Base-by-base conservation (phyloP, 2,888 invertebrate species). In the Gerris lacustris region DNA sequence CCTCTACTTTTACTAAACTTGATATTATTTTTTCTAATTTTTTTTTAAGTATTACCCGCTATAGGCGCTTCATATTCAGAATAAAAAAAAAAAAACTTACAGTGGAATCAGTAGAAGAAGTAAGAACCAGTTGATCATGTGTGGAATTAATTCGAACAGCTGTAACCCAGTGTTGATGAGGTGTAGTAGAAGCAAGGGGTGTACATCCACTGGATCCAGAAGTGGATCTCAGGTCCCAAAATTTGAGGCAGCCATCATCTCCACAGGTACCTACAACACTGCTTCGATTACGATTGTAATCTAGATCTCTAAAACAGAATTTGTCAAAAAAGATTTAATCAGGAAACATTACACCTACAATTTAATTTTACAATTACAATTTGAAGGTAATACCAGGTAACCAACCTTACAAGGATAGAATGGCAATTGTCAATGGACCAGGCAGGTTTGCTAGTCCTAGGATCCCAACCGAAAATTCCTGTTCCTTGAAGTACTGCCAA, bases 221-320 rank as follows among this genome's bases (percentile, higher is more conserved):
- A 0, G 88, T 85, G 78, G 91, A 91, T 69, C 98, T 85, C 76
- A 92, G 90, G 80, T 99, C 98, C 98, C 98, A 99, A 76, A 99
- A 94, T 79, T 94, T 94, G 17, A 94, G 86, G 67, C 89, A 89
- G 0, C 95, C 96, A 81, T 99, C 98, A 80, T 99, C 98, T 0
- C 98, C 98, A 75, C 94, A 96, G 2, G 92, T 94, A 0, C 92
- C 93, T 74, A 98, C 79, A 77, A 92, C 92, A 78, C 96, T 96
- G 78, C 96, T 96, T 80, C 93, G 91, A 81, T 98, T 98, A n/a
- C 96, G 93, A 82, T 99, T 99, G 79, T 96, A 97, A 81, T 98
- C 98, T 63, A 99, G 80, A 79, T 96, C 94, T 70, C 97, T 78
- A 69, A 15, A 76, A 31, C 31, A 31, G 2, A 31, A 31, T 31